Conservation (phyloP, 2,888 invertebrate genomes). For the Agonopterix heracliana region DNA sequence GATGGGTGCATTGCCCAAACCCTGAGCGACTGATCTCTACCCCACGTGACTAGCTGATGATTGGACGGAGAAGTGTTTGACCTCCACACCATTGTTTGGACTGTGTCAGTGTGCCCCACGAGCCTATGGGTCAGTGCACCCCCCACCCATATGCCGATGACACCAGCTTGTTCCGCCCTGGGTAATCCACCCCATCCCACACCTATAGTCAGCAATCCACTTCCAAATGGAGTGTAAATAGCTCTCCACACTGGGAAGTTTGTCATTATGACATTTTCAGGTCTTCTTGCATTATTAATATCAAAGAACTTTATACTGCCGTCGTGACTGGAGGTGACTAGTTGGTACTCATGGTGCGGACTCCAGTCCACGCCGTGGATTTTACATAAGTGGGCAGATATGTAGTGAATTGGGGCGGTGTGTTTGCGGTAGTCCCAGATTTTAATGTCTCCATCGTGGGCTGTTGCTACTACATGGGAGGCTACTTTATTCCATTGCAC, state of each 20-base stretch:
- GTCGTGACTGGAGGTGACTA: constrained; percentile 96
- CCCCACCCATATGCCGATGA: constrained; percentile 71
- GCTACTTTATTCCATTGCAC: constrained; percentile 95
- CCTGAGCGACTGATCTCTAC: constrained; percentile 92
- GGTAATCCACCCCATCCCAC: constrained; percentile 88
- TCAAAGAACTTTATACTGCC: constrained; percentile 97
- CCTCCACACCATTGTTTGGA: constrained; percentile 96
- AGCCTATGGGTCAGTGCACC: constrained; percentile 89
- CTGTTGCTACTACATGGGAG: constrained; percentile 90
- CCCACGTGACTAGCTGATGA: constrained; percentile 95
- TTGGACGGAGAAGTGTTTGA: constrained; percentile 81
- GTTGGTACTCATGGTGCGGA: constrained; percentile 87
- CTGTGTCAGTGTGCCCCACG: constrained; percentile 95
- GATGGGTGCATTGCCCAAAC: constrained; percentile 93
- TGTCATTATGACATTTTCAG: constrained; percentile 90
- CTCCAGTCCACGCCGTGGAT: constrained; percentile 98
- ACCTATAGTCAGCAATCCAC: constrained; percentile 93
- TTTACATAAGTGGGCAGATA: constrained; percentile 91
- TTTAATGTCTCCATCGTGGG: constrained; percentile 96
- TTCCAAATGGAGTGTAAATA: constrained; percentile 94
- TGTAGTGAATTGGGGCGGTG: constrained; percentile 91
- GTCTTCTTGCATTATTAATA: constrained; percentile 87
- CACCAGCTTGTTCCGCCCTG: constrained; percentile 86
- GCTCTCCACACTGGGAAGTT: constrained; percentile 95
- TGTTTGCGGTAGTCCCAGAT: constrained; percentile 96